Conservation (phyloP, 1,140 invertebrate species). For the Neodiprion virginianus region DNA sequence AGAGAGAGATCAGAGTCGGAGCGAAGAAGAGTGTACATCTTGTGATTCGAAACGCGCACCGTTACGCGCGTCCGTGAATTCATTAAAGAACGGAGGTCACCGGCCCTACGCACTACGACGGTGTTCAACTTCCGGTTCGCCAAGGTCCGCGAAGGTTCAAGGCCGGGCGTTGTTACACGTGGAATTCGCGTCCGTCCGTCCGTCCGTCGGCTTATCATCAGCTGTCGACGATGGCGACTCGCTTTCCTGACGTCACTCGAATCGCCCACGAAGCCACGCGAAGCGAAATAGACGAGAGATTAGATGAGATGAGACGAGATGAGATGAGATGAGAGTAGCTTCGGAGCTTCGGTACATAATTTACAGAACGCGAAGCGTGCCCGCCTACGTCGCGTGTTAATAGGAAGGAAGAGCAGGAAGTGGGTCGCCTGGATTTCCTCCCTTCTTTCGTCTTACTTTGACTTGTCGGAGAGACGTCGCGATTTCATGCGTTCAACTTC, state of each 20-base stretch:
- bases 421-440: neutral
- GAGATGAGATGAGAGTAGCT: no score
- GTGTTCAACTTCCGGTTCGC: constrained; percentile 6
- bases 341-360: no score
- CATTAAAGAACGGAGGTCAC: constrained; percentile 8
- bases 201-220: neutral
- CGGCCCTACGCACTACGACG: neutral
- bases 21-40: constrained; percentile 26
- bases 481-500: neutral
- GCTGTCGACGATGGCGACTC: neutral
- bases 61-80: constrained; percentile 31
- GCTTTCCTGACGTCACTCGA: neutral
- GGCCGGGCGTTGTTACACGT: neutral
- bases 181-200: neutral
- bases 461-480: no score
- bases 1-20: constrained; percentile 22
- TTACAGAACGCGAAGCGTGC: no score
- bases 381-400: no score
- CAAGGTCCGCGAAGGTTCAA: neutral
- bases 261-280: no score
- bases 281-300: no score
- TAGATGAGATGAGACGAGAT: no score
- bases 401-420: neutral
- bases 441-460: no score
- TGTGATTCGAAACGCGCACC: neutral